Conservation (phyloP, 2,797 vertebrate genomes). For the Galaxias olidus region DNA sequence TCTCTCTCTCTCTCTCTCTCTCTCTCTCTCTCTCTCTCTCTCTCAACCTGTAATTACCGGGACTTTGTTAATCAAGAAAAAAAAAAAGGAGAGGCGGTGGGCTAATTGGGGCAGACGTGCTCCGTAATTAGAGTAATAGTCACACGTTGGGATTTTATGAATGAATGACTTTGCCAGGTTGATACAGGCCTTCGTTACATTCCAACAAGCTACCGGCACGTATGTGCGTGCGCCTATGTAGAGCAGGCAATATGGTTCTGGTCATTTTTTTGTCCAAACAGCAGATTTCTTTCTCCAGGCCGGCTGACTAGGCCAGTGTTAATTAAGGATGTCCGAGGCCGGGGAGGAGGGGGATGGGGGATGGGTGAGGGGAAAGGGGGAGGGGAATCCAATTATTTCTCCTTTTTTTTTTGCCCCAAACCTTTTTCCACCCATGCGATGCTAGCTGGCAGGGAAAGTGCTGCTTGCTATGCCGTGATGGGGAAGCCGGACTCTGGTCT, state of each 20-base stretch:
- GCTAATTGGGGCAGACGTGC: conserved; percentile 82
- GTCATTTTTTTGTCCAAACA: conserved; percentile 75
- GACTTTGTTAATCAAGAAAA: conserved; percentile 84
- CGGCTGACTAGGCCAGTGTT: conserved; percentile 70
- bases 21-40: too few relatives aligned
- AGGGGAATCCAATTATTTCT: conserved; percentile 77
- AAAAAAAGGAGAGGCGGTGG: conserved; percentile 72
- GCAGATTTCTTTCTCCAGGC: conserved; percentile 80
- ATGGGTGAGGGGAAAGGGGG: conserved; percentile 32
- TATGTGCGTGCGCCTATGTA: conserved; percentile 71
- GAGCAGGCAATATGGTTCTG: conserved; percentile 75
- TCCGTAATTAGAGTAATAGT: conserved; percentile 89
- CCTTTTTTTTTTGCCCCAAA: conserved; percentile 65
- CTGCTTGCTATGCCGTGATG: conserved; percentile 39
- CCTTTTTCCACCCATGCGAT: conserved; percentile 63
- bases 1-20: too few relatives aligned
- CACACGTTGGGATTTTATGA: conserved; percentile 88
- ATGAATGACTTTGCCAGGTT: conserved; percentile 87
- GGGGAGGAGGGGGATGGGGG: conserved; percentile 26
- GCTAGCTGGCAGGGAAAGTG: conserved; percentile 53
- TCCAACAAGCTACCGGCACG: conserved; percentile 71
- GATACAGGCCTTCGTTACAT: conserved; percentile 75
- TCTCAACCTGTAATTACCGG: conserved; percentile 81
- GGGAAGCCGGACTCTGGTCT: background rate
- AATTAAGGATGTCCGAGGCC: conserved; percentile 75